Evolutionary conservation across 53 echinoderm and acorn worm genomes (phyloP).

Genomic region (Crossaster papposus): DNA sequence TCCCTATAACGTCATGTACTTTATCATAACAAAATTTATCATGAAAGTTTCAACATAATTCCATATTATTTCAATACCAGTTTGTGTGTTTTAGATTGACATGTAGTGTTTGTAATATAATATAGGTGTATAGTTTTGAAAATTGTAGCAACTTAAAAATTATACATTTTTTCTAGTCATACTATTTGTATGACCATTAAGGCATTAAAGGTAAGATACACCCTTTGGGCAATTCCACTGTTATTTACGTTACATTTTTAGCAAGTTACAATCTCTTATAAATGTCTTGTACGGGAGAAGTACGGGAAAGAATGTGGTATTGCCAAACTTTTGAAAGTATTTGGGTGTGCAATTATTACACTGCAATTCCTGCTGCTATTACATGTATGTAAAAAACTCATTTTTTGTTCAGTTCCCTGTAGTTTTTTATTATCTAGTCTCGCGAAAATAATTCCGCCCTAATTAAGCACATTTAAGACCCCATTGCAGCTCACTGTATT

Average conservation of each 20-base stretch:
- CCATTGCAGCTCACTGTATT: not conserved
- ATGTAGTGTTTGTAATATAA: not conserved
- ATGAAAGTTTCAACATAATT: not conserved
- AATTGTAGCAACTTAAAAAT: not conserved
- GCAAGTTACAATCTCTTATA: too few relatives aligned
- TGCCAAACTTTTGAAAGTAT: not conserved
- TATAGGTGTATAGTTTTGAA: not conserved
- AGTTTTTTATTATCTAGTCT: not conserved
- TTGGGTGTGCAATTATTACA: not conserved
- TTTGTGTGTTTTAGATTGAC: not conserved
- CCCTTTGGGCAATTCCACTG: too few relatives aligned
- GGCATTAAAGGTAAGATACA: too few relatives aligned
- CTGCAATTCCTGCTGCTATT: not conserved
- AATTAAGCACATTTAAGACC: not conserved
- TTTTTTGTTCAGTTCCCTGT: not conserved
- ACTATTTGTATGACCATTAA: not conserved
- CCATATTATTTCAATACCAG: not conserved
- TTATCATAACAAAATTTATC: not conserved
- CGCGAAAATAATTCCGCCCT: not conserved
- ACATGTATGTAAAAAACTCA: too few relatives aligned
- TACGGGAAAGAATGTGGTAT: not conserved
- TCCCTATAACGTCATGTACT: too few relatives aligned
- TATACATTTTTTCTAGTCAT: not conserved
- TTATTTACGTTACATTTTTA: too few relatives aligned
- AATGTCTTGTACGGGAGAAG: not conserved